Base-by-base conservation (phyloP, 2,888 invertebrate genomes). In the Luffia ferchaultella region DNA sequence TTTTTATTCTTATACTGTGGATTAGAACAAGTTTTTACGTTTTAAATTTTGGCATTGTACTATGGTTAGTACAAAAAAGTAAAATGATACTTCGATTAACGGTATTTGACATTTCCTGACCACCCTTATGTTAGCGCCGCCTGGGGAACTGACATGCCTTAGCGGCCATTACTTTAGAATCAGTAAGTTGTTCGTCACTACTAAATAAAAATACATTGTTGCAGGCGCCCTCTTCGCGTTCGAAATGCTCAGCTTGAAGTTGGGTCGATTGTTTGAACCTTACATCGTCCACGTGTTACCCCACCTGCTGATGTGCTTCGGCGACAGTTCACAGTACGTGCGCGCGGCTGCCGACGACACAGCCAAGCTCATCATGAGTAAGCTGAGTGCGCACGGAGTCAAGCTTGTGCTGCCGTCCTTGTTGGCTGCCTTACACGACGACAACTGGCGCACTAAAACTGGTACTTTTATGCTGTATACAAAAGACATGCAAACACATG, bases 391-490 rank as follows among this genome's bases (percentile, higher is more conserved):
- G 54, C 98, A 98, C 79, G 99, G 99, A 55, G 98, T 98, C 44
- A 99, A 98, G 80, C 86, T 99, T 43, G 96, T 99, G 51, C 85
- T 99, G 59, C 99, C 99, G 1, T 92, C 96, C 54, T 85, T 99
- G 55, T 83, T 99, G 54, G 91, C 92, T 60, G 98, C 97, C 30
- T 83, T 99, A 51, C 95, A 98, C 70, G 96, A 98, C 71, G 98
- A 99, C 77, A 97, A 97, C 16, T 99, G 99, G 99, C 86, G 99
- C 65, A 99, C 99, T 1, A 98, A 98, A 78, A 95, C 95, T 5
- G 96, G 92, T 89, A 30, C 30, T n/a, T n/a, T n/a, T n/a, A n/a
- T n/a, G n/a, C n/a, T n/a, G 49, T 46, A 72, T 57, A 9, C 3
- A 16, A 43, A 7, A 16, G 7, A 12, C 43, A n/a, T 16, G 16